phyloP scores from a whole-genome alignment of 2,888 invertebrate species.

The Chloroclystis v-ata region DNA sequence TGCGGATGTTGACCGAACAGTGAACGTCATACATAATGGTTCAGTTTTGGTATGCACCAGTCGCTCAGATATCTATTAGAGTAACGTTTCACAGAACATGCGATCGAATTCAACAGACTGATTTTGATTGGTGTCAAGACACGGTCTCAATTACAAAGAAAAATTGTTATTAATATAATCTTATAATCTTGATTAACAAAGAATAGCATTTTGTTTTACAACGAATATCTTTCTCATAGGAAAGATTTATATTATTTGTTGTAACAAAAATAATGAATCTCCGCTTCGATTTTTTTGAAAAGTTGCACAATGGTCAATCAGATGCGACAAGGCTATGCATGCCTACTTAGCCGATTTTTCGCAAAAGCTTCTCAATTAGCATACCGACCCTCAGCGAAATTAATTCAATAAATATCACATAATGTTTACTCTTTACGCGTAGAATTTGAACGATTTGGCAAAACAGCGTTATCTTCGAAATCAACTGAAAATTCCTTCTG shows the following conservation, averaged over 20 bases:
- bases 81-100: background rate
- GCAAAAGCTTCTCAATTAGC: no score
- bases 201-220: no score
- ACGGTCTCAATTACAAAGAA: background rate
- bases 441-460: slow-evolving; percentile 40
- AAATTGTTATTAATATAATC: no score
- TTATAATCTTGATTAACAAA: no score
- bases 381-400: slow-evolving; percentile 12
- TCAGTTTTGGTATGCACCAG: background rate
- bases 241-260: no score
- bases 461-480: slow-evolving; percentile 27
- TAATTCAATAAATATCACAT: no score
- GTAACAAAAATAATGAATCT: no score
- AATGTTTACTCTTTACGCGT: slow-evolving; percentile 20
- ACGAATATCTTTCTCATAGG: no score
- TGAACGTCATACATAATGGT: slow-evolving; percentile 1
- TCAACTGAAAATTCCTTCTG: slow-evolving; percentile 22
- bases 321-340: no score
- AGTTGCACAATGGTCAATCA: no score
- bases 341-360: no score
- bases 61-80: background rate
- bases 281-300: no score
- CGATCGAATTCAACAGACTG: background rate
- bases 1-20: slow-evolving; percentile 11
- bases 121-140: background rate